Evolutionary conservation across 2,113 vertebrate genomes (phyloP), one percentile per base, ranked within the genome.

Genomic region (Pithys albifrons): DNA sequence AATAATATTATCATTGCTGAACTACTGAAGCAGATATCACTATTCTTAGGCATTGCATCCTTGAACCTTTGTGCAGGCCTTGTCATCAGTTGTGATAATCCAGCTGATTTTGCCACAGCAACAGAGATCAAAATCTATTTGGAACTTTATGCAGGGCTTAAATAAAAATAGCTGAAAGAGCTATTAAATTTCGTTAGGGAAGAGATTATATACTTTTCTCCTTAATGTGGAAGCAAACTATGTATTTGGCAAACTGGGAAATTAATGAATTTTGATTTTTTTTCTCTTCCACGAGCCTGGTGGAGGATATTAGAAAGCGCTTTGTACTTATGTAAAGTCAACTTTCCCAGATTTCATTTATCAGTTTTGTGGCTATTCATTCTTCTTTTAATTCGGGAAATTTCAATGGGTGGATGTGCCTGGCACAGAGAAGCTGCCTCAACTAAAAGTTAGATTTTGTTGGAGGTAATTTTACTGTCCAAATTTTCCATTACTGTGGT

Each of bases 401-500:
- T 69, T 61, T 54, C 27, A 39, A 7, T 29, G 45, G 11, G 3
- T 61, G 35, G 10, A 17, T 82, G 2, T 61, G 7, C 7, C 18
- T 19, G 57, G 27, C 5, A 67, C 3, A 69, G 2, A 65, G 27
- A 86, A 77, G 7, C 24, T 72, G 8, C 37, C 14, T 65, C 31
- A 49, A 69, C 20, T 80, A 84, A 88, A 87, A 7, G 1, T 4
- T 57, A 87, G 35, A 52, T 25, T 67, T 84, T 70, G 9, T 65
- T 43, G 41, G 12, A 2, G 10, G 33, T 39, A 8, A 73, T 88
- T 71, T 58, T 70, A 9, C 16, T 61, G 22, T 37, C 20, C 14
- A 52, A 51, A 54, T 94, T 86, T 85, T 87, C 28, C 41, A 75
- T 82, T 89, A 65, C 48, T 69, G 8, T 91, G 65, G 64, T 33